Base-by-base conservation (phyloP, 2,113 vertebrate species). In the Catharus fuscescens region DNA sequence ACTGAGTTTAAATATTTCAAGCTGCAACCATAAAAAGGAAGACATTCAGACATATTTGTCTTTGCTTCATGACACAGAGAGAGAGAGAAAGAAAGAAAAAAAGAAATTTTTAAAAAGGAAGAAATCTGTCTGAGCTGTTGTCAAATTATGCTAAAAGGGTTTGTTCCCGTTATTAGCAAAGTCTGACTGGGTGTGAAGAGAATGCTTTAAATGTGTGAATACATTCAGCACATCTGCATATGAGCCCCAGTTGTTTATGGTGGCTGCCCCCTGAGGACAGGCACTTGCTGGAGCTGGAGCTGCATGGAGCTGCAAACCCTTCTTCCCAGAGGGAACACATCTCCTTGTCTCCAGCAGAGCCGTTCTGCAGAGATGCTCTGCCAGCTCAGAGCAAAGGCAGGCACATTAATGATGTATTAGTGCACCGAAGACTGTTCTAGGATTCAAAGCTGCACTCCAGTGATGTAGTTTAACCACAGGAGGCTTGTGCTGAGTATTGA, bases 321-420 rank as follows among this genome's bases (percentile, higher is more conserved):
- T 24, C 73, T 44, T 77, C 88, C 71, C 80, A 42, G 38, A 53
- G 69, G 14, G 18, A 31, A 14, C 50, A 12, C 38, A 21, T 50
- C 73, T 73, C 10, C 2, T 26, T 5, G 12, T 86, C 83, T 92
- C 60, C 44, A 72, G 38, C 66, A 78, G 86, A 80, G 67, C 53
- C 28, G 36, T 29, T 79, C 77, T 80, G 69, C 70, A 85, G 86
- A 80, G 66, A 36, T 52, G 54, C 40, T 74, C 67, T 73, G 73
- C 62, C 65, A 65, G 79, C 79, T 85, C 57, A 34, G 38, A 64
- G 66, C 36, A 80, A 71, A 91, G 71, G 57, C 71, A 91, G 77
- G 50, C 77, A 56, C 88, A 53, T 96, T 91, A 93, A 91, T 88
- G 92, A 94, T 94, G 88, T 31, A 89, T 96, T 80, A 93, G 52